phyloP scores from a whole-genome alignment of 2,888 invertebrate genomes.

The Hirtodrosophila confusa region DNA sequence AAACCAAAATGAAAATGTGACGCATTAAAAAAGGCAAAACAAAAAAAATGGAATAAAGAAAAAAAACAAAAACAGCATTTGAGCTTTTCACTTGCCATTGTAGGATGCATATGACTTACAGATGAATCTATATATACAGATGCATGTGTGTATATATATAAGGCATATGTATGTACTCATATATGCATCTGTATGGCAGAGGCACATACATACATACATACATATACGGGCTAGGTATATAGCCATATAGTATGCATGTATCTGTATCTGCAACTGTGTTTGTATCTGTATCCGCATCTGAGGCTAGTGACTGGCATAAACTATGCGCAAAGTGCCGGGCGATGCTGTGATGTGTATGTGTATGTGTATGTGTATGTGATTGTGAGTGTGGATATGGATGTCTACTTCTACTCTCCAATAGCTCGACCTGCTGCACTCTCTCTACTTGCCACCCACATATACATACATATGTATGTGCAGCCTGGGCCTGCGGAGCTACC shows the following conservation, averaged over 20 bases:
- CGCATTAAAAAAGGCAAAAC: too few species aligned
- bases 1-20: too few species aligned
- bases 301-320: slow-evolving; percentile 40
- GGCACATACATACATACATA: slow-evolving; percentile 5
- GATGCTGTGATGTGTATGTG: slow-evolving; percentile 17
- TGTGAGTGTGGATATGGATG: not conserved
- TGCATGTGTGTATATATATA: too few species aligned
- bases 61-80: too few species aligned
- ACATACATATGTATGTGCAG: slow-evolving; percentile 4
- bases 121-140: too few species aligned
- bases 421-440: slow-evolving; percentile 21
- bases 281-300: slow-evolving; percentile 19
- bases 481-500: slow-evolving; percentile 27
- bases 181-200: too few species aligned
- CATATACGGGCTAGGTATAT: not conserved
- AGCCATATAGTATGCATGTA: slow-evolving; percentile 1
- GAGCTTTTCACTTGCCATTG: too few species aligned
- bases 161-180: not conserved
- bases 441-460: slow-evolving; percentile 1
- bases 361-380: not conserved
- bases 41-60: too few species aligned
- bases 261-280: slow-evolving; percentile 9
- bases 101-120: too few species aligned
- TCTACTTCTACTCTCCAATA: slow-evolving; percentile 16
- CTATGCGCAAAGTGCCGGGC: slow-evolving; percentile 61